Conservation (phyloP, 2,797 vertebrate genomes). For the Falco rusticolus region DNA sequence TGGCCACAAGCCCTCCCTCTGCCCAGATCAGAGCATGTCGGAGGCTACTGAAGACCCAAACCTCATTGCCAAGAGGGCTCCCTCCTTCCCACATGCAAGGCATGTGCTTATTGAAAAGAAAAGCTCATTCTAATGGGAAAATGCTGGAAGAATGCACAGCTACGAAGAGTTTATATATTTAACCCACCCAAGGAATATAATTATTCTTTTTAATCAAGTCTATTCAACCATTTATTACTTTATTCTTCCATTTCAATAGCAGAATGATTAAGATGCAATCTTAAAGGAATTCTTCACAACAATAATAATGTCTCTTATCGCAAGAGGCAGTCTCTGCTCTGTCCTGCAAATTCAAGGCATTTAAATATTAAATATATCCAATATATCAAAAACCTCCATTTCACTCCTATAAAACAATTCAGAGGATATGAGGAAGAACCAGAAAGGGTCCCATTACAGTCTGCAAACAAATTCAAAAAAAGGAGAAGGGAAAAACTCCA, state of each 20-base stretch:
- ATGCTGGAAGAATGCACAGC: slow-evolving; percentile 58
- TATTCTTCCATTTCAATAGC: slow-evolving; percentile 76
- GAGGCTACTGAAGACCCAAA: not conserved
- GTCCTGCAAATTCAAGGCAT: slow-evolving; percentile 62
- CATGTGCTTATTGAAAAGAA: slow-evolving; percentile 7
- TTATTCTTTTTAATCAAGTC: slow-evolving; percentile 78
- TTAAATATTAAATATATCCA: slow-evolving; percentile 71
- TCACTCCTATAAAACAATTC: slow-evolving; percentile 57
- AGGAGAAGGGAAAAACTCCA: slow-evolving; percentile 7
- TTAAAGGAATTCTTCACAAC: slow-evolving; percentile 76
- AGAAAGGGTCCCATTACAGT: slow-evolving; percentile 44
- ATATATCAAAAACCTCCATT: slow-evolving; percentile 55
- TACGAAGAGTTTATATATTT: slow-evolving; percentile 69
- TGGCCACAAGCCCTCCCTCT: not conserved
- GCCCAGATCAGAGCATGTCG: not conserved
- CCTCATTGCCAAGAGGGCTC: not conserved
- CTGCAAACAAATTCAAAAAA: slow-evolving; percentile 49
- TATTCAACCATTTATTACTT: slow-evolving; percentile 77
- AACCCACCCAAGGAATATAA: slow-evolving; percentile 69
- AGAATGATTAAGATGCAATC: slow-evolving; percentile 76
- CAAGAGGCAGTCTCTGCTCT: slow-evolving; percentile 69
- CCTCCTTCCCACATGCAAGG: not conserved
- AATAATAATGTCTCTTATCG: slow-evolving; percentile 71
- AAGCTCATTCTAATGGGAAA: not conserved
- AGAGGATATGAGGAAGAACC: slow-evolving; percentile 11